Percentiles rank a stretch among this genome's conserved stretches.
phyloP scores from a whole-genome alignment of 2,797 vertebrate species.

The Coreius guichenoti region DNA sequence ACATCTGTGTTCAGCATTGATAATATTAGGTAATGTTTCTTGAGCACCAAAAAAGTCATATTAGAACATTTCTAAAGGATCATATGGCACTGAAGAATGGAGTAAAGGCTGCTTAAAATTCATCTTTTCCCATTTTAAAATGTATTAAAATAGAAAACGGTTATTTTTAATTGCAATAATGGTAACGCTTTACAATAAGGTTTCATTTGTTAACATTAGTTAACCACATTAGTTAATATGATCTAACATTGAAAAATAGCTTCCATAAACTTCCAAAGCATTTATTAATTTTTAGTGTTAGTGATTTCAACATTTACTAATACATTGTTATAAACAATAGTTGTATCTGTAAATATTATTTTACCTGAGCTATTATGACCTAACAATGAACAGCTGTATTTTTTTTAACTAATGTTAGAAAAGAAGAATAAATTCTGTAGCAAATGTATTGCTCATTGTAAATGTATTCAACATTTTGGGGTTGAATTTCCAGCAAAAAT shows the following conservation, averaged over 20 bases:
- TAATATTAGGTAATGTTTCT: neutral
- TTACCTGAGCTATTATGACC: too few species aligned
- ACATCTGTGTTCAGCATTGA: neutral
- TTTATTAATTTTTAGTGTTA: neutral
- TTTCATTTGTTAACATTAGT: too few species aligned
- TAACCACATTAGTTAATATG: too few species aligned
- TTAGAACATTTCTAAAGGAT: neutral
- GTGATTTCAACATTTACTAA: neutral
- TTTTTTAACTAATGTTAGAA: too few species aligned
- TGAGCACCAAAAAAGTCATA: too few species aligned
- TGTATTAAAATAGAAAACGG: neutral
- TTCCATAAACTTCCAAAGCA: too few species aligned
- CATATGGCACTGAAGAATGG: neutral
- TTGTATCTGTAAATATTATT: too few species aligned
- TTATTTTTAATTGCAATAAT: neutral
- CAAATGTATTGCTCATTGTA: neutral
- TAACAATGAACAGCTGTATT: too few species aligned
- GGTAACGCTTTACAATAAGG: too few species aligned
- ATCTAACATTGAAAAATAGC: too few species aligned
- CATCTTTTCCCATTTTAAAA: neutral
- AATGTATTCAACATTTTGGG: neutral
- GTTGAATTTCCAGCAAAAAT: neutral
- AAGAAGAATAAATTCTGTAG: too few species aligned
- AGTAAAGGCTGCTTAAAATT: neutral
- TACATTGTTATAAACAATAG: neutral